Conservation (phyloP, 2,113 vertebrate species). For the Apaloderma vittatum region DNA sequence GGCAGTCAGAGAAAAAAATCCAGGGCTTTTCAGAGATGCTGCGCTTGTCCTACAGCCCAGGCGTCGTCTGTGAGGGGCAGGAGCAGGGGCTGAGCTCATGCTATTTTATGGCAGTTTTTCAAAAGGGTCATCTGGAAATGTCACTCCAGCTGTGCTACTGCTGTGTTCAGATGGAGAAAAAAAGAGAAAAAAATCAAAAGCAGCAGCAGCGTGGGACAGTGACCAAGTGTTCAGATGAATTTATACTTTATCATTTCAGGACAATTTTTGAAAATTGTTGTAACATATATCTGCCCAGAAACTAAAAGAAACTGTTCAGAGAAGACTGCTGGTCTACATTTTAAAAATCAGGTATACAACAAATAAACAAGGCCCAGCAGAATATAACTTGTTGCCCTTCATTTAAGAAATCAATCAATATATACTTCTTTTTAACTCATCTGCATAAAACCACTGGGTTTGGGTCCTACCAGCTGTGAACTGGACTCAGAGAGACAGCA, state of each 20-base stretch:
- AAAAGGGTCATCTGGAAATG: not conserved
- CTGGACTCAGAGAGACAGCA: not conserved
- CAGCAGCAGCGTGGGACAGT: not conserved
- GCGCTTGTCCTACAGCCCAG: not conserved
- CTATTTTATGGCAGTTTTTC: not conserved
- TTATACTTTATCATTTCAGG: not conserved
- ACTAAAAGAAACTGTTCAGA: not conserved
- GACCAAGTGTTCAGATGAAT: not conserved
- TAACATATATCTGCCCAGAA: not conserved
- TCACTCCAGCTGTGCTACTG: not conserved
- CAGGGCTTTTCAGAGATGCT: not conserved
- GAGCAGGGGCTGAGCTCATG: not conserved
- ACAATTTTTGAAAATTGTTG: not conserved
- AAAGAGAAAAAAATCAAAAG: accelerated
- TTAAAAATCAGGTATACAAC: not conserved
- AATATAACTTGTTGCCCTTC: not conserved
- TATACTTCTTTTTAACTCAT: not conserved
- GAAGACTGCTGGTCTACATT: not conserved
- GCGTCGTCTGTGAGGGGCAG: not conserved
- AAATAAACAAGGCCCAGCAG: not conserved
- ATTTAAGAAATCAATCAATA: not conserved
- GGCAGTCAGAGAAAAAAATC: accelerated
- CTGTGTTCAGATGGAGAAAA: not conserved
- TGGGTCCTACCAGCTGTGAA: not conserved
- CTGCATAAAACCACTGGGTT: not conserved